Evolutionary conservation across 2,888 invertebrate genomes (phyloP).

Genomic region (Stegophylla sp.): DNA sequence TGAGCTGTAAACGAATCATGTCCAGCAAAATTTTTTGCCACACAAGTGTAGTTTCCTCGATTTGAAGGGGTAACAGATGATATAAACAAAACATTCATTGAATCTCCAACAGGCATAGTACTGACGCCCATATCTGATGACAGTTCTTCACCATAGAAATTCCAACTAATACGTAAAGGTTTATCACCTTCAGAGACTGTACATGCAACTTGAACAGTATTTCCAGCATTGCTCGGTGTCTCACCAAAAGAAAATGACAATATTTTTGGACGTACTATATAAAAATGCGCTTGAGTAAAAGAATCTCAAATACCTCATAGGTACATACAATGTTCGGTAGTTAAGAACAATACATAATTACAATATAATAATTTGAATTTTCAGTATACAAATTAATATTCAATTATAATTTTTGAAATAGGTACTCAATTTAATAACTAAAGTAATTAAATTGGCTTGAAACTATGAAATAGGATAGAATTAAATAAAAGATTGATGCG

Average conservation of each 20-base stretch:
- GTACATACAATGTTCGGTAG: neutral
- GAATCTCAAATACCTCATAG: neutral
- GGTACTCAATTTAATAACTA: no score
- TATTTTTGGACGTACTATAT: conserved; percentile 65
- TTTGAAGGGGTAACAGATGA: conserved; percentile 71
- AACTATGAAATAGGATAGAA: conserved; percentile 8
- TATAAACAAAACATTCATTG: conserved; percentile 71
- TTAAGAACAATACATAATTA: neutral
- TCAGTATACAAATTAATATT: no score
- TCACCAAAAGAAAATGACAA: conserved; percentile 65
- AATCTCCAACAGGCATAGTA: conserved; percentile 69
- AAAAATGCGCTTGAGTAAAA: conserved; percentile 31
- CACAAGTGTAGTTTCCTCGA: conserved; percentile 71
- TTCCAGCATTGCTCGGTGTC: conserved; percentile 64
- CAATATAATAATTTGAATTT: neutral
- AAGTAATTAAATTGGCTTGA: no score
- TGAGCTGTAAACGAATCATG: conserved; percentile 67
- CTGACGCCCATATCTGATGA: conserved; percentile 61
- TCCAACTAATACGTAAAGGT: conserved; percentile 67
- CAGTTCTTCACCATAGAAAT: conserved; percentile 68
- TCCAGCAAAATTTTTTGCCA: conserved; percentile 70
- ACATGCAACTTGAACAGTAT: conserved; percentile 63
- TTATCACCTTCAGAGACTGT: conserved; percentile 65
- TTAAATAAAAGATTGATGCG: conserved; percentile 12
- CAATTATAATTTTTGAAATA: no score